A percentile compares a stretch with the other conserved stretches of the same genome.
phyloP scores from a whole-genome alignment of 2,113 vertebrate species.

The Lagopus leucura region DNA sequence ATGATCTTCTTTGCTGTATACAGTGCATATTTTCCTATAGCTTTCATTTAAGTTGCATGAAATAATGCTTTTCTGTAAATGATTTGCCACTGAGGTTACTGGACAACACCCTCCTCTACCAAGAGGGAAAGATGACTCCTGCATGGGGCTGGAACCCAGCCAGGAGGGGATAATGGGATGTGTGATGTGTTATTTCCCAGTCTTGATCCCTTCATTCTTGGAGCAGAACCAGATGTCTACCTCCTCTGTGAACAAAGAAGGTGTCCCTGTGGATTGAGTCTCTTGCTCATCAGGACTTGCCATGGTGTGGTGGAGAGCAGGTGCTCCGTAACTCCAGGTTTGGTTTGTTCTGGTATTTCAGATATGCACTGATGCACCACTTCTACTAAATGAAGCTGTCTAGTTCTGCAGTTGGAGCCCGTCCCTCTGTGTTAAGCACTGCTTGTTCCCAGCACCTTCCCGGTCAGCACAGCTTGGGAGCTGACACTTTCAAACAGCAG shows the following conservation, averaged over 20 bases:
- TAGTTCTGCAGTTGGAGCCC: neutral
- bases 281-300: neutral
- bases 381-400: neutral
- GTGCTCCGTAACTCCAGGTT: neutral
- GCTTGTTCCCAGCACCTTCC: neutral
- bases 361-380: rapidly evolving
- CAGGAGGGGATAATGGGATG: neutral
- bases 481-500: neutral
- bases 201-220: neutral
- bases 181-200: neutral
- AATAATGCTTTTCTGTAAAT: neutral
- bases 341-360: neutral
- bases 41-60: neutral
- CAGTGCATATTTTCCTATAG: neutral
- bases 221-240: neutral
- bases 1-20: neutral
- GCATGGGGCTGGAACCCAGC: neutral
- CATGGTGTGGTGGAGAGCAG: neutral
- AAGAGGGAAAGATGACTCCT: slow-evolving; percentile 8
- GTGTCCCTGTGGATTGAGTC: neutral
- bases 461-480: neutral
- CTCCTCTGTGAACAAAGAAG: neutral
- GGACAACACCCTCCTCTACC: neutral
- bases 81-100: neutral
- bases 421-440: neutral